Evolutionary conservation across 2,113 vertebrate species (phyloP).

Genomic region (Pelmatolapia mariae): DNA sequence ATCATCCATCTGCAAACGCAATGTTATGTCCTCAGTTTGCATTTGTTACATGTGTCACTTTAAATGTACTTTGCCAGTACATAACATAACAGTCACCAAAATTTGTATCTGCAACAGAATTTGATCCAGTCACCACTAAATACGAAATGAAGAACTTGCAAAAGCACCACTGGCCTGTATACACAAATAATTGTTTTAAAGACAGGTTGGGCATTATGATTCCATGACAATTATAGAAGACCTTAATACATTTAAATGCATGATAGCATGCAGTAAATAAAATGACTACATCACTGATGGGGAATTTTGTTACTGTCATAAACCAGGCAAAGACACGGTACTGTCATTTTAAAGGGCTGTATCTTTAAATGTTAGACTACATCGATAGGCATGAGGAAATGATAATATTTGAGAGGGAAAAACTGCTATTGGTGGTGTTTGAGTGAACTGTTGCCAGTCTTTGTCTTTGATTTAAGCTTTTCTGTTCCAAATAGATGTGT

Average conservation of each 20-base stretch:
- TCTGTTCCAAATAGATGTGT: conserved; percentile 79
- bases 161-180: not conserved
- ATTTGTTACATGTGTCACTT: not conserved
- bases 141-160: not conserved
- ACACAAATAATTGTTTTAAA: not conserved
- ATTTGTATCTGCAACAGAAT: not conserved
- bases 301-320: not conserved
- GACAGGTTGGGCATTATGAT: not conserved
- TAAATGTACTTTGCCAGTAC: not conserved
- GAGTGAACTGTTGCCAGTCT: not conserved
- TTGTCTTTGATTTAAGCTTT: not conserved
- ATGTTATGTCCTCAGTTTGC: not conserved
- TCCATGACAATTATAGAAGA: not conserved
- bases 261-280: not conserved
- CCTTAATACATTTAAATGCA: not conserved
- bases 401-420: not conserved
- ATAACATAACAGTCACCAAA: not conserved
- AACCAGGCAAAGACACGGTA: not conserved
- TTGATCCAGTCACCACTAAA: not conserved
- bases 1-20: not conserved
- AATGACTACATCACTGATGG: not conserved
- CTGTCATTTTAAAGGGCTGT: not conserved
- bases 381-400: not conserved
- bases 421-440: not conserved
- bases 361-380: not conserved